Evolutionary conservation across 2,888 invertebrate species (phyloP).

Genomic region (Epistrophe grossulariae): DNA sequence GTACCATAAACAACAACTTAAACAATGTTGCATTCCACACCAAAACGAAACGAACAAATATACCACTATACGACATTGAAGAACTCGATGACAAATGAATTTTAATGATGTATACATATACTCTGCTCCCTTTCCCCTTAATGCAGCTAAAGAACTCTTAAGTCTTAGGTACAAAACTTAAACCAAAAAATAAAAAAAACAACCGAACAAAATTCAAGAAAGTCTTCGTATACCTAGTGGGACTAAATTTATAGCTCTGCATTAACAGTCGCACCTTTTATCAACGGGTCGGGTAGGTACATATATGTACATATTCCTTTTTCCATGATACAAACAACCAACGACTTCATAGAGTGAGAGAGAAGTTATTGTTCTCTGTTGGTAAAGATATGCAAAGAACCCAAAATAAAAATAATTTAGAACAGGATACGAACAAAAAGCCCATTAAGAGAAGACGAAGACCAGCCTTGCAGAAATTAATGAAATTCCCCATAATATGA

Average conservation of each 20-base stretch:
- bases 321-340: constrained; percentile 9
- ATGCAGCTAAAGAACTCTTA: constrained; percentile 2
- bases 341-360: constrained; percentile 7
- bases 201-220: constrained; percentile 36
- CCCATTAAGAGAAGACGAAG: constrained; percentile 16
- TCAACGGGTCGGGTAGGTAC: constrained; percentile 1
- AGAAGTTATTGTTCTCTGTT: background rate
- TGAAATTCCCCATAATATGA: constrained; percentile 48
- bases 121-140: constrained; percentile 10
- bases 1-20: constrained; percentile 42
- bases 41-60: background rate
- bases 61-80: constrained; percentile 33
- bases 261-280: constrained; percentile 64
- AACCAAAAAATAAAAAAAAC: constrained; percentile 38
- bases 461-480: constrained; percentile 40
- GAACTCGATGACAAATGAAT: constrained; percentile 65
- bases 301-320: background rate
- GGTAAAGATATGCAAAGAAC: constrained; percentile 9
- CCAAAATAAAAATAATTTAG: constrained; percentile 21
- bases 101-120: constrained; percentile 51
- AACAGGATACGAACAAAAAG: constrained; percentile 50
- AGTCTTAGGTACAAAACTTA: background rate
- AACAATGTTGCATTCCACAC: constrained; percentile 45
- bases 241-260: constrained; percentile 64
- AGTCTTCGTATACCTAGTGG: constrained; percentile 40